These are phyloP conservation scores for Phocoena sinus DNA, from an alignment of 2,113 vertebrate genomes.

Conservation along the genomic window DNA sequence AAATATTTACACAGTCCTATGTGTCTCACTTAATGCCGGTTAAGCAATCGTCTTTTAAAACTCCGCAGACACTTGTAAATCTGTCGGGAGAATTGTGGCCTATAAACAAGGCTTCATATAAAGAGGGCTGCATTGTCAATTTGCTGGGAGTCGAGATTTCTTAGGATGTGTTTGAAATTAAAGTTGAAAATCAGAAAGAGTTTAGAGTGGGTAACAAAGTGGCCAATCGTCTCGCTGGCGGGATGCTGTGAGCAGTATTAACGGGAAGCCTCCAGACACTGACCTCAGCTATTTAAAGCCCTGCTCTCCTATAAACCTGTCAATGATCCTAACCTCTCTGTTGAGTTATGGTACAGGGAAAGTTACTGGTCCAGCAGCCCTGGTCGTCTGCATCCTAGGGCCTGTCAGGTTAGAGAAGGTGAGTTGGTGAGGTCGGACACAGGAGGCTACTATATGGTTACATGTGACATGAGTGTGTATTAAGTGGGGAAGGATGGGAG, in stretches of 20 bases:
- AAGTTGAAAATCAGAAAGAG: constrained; percentile 77
- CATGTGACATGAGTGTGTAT: not conserved
- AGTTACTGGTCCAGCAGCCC: constrained; percentile 34
- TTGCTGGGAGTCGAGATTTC: constrained; percentile 71
- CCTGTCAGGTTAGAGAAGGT: constrained; percentile 26
- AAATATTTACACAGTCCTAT: constrained; percentile 84
- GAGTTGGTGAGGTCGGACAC: not conserved
- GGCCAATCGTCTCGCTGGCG: not conserved
- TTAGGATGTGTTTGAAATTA: constrained; percentile 75
- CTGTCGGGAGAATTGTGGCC: constrained; percentile 78
- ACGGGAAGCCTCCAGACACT: constrained; percentile 78
- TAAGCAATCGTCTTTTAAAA: constrained; percentile 84
- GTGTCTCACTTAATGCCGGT: constrained; percentile 82
- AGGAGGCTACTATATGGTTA: not conserved
- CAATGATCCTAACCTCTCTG: constrained; percentile 71
- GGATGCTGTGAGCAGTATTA: constrained; percentile 71
- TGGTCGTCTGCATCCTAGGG: not conserved
- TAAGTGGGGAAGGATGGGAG: not conserved
- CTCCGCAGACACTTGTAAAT: constrained; percentile 84
- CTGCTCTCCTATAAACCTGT: constrained; percentile 81
- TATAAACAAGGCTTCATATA: constrained; percentile 82
- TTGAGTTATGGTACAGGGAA: constrained; percentile 73
- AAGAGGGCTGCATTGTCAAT: constrained; percentile 79
- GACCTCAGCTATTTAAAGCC: constrained; percentile 76
- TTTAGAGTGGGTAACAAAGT: constrained; percentile 72